These are phyloP conservation scores for Syngnathus rostellatus DNA, from an alignment of 2,797 vertebrate genomes.

Conservation along the genomic window DNA sequence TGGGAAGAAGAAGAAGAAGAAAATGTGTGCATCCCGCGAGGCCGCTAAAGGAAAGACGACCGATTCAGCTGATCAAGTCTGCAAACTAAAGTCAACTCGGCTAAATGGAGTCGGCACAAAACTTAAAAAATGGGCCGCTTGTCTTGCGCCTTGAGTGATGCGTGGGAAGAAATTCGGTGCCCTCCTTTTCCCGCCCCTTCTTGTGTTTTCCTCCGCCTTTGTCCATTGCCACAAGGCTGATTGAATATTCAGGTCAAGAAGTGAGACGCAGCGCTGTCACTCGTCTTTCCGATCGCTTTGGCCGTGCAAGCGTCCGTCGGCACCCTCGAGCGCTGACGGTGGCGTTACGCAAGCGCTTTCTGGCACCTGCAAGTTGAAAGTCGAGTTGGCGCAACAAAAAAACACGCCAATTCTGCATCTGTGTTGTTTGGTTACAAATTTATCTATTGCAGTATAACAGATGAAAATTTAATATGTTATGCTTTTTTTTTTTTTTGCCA, in stretches of 20 bases:
- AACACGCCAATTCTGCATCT: background rate
- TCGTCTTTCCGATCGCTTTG: conserved; percentile 2
- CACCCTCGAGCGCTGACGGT: background rate
- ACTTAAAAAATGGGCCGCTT: conserved; percentile 2
- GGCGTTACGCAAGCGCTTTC: background rate
- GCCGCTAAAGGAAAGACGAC: background rate
- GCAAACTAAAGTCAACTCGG: background rate
- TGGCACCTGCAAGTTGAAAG: background rate
- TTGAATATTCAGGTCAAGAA: conserved; percentile 55
- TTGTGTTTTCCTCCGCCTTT: conserved; percentile 34
- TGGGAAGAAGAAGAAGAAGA: conserved; percentile 12
- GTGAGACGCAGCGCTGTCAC: background rate
- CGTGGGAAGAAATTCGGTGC: conserved; percentile 35
- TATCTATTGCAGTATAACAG: no score
- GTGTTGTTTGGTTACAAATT: no score
- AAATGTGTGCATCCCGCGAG: background rate
- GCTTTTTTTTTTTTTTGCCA: background rate
- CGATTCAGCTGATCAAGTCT: background rate
- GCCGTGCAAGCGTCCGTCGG: background rate
- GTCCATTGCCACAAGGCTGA: conserved; percentile 47
- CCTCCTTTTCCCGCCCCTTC: conserved; percentile 21
- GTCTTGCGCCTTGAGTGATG: conserved; percentile 17
- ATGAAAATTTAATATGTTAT: no score
- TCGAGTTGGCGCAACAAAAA: background rate
- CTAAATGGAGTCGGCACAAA: background rate